Evolutionary conservation across 1,140 invertebrate genomes (phyloP), one percentile per base, ranked within the genome.

Genomic region (Euglossa dilemma): DNA sequence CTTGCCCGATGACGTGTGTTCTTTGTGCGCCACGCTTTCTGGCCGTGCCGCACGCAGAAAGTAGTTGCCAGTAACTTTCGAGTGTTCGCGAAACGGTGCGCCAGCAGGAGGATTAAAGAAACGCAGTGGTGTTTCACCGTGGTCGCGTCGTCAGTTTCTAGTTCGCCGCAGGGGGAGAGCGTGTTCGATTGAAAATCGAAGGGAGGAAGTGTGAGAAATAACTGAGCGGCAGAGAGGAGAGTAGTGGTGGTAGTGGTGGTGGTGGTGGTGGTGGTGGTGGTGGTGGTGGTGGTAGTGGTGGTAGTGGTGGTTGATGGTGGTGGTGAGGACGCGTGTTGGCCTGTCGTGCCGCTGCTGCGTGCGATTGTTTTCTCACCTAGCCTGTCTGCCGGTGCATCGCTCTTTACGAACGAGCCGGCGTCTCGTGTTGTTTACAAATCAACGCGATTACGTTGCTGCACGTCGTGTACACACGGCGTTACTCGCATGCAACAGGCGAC

Each of bases 401-500:
- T 77, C 78, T 67, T 45, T n/a, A 47, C 50, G 20, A 2, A 57
- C 45, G 36, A 11, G 1, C 14, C 45, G 43, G 1, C 54, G 14
- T 59, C 63, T 36, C 59, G 23, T 16, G 59, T 52, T 36, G 63
- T 69, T 83, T 45, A 86, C 78, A 45, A 82, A 83, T 86, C 85
- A 28, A 87, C 76, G 84, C 75, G 85, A 74, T 64, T 61, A 64
- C 47, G n/a, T 84, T 67, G 72, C n/a, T 50, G 73, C 80, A 71
- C 69, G 75, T 73, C 85, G 74, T 64, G 70, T 83, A 57, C 50
- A 76, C 80, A 73, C 78, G 59, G 67, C 72, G 72, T 86, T 73
- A 59, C 84, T 74, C 61, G 89, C 89, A 91, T 93, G 92, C 92
- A 93, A 93, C 92, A 93, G 92, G 92, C 92, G 91, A 92, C 91